A percentile compares a stretch with the other conserved stretches of the same genome.
phyloP scores from a whole-genome alignment of 2,113 vertebrate species.

The Meleagris gallopavo region DNA sequence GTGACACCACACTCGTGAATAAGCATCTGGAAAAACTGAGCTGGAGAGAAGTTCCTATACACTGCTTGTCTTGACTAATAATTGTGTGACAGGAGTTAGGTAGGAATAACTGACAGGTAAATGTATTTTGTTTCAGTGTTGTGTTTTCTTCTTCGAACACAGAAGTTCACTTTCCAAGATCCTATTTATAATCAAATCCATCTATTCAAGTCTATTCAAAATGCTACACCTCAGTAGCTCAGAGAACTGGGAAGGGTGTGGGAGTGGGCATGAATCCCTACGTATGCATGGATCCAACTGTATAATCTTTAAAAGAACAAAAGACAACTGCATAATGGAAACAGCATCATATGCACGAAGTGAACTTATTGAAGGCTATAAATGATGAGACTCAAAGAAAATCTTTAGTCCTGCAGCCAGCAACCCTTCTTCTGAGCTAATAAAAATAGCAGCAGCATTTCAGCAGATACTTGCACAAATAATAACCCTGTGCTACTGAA shows the following conservation, averaged over 20 bases:
- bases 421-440: background rate
- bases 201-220: slow-evolving; percentile 48
- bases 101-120: slow-evolving; percentile 55
- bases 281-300: background rate
- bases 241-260: background rate
- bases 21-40: background rate
- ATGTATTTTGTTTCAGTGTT: slow-evolving; percentile 51
- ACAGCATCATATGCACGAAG: background rate
- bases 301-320: slow-evolving; percentile 25
- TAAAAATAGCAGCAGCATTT: background rate
- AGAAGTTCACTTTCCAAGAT: slow-evolving; percentile 56
- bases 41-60: slow-evolving; percentile 19
- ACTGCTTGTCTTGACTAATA: slow-evolving; percentile 40
- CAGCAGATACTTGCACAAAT: background rate
- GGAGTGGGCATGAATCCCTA: slow-evolving; percentile 32
- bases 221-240: slow-evolving; percentile 29
- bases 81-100: slow-evolving; percentile 39
- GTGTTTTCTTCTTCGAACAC: slow-evolving; percentile 51
- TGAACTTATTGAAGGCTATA: background rate
- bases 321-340: slow-evolving; percentile 17
- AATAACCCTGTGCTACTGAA: background rate
- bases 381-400: background rate
- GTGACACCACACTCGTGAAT: background rate
- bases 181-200: slow-evolving; percentile 51
- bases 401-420: background rate